These are phyloP conservation scores for Himalopsyche kuldschensis DNA, from an alignment of 2,888 invertebrate genomes.

Conservation along the genomic window DNA sequence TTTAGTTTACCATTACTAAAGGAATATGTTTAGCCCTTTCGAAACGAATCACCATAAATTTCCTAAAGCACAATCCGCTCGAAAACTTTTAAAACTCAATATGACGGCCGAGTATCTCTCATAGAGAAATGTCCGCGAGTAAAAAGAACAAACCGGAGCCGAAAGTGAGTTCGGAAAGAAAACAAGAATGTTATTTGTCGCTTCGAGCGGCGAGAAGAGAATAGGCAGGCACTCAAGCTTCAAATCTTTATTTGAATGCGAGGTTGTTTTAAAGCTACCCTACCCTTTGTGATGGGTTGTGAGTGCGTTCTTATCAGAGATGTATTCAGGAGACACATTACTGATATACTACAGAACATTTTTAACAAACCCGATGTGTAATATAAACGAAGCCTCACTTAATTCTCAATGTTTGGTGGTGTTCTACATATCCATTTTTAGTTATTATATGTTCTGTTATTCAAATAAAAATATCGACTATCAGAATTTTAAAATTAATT, in stretches of 20 bases:
- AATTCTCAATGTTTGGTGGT: no score
- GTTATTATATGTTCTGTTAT: no score
- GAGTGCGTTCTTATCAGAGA: slow-evolving; percentile 29
- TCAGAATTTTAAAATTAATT: no score
- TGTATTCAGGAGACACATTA: background rate
- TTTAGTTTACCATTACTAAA: background rate
- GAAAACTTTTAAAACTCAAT: background rate
- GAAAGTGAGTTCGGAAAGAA: slow-evolving; percentile 1
- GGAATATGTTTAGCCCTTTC: background rate
- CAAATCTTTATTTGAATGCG: slow-evolving; percentile 34
- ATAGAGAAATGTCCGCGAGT: background rate
- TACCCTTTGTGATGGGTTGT: slow-evolving; percentile 29
- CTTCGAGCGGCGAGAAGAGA: background rate
- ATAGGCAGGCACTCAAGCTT: slow-evolving; percentile 18
- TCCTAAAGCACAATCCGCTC: background rate
- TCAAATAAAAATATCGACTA: no score
- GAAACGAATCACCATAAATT: background rate
- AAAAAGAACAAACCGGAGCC: background rate
- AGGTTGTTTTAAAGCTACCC: slow-evolving; percentile 38
- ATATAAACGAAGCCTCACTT: no score
- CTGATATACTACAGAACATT: no score
- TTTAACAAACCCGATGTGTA: no score
- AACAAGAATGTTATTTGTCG: slow-evolving; percentile 1
- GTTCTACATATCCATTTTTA: no score
- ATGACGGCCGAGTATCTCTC: background rate